These are phyloP conservation scores for Argya squamiceps DNA, from an alignment of 2,797 vertebrate genomes.

Conservation along the genomic window DNA sequence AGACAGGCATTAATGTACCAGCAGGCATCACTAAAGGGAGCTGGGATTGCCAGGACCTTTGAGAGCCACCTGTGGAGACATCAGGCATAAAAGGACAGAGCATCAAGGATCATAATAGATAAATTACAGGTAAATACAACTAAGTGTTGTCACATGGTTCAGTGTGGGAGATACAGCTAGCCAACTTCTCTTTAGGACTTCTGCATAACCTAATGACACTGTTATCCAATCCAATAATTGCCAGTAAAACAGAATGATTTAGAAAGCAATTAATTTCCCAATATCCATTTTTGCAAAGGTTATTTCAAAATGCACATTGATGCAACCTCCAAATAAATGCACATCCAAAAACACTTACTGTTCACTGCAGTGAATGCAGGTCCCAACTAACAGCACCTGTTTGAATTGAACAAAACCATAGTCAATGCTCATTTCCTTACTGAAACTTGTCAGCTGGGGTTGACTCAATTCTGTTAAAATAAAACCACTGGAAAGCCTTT, in stretches of 20 bases:
- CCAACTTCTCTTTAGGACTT: neutral
- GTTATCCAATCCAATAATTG: neutral
- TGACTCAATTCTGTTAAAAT: neutral
- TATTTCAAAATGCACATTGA: neutral
- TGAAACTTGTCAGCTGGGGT: neutral
- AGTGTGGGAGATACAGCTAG: neutral
- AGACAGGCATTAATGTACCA: neutral
- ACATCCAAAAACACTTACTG: neutral
- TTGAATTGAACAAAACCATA: neutral
- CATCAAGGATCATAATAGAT: neutral
- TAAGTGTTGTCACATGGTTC: neutral
- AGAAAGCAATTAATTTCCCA: neutral
- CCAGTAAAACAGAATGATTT: neutral
- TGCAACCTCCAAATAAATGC: neutral
- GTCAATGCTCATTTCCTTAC: neutral
- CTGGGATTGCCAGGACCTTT: neutral
- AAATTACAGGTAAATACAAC: neutral
- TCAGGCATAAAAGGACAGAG: neutral
- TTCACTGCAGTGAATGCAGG: neutral
- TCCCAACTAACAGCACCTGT: neutral
- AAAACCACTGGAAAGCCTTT: neutral
- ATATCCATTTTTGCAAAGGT: neutral
- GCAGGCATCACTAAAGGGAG: neutral
- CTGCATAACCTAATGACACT: neutral
- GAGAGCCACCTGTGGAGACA: neutral